Percentiles rank a stretch among this genome's conserved stretches.
These are phyloP conservation scores for Barbus barbus DNA, from an alignment of 2,113 vertebrate genomes.

Conservation along the genomic window DNA sequence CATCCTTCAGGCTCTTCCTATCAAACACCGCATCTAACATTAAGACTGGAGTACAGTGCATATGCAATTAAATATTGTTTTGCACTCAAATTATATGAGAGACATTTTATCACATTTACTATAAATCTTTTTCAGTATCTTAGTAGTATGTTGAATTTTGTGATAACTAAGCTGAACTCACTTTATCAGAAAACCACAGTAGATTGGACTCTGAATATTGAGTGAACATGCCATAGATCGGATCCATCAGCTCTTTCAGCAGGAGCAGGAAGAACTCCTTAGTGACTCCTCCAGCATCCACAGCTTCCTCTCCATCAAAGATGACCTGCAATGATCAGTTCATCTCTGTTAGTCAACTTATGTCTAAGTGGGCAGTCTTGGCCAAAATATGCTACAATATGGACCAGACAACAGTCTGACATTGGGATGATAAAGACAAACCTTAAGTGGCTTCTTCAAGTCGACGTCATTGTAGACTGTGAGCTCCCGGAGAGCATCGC, in stretches of 20 bases:
- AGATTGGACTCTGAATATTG: slow-evolving; percentile 92
- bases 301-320: slow-evolving; percentile 95
- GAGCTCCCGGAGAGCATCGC: slow-evolving; percentile 91
- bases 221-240: slow-evolving; percentile 96
- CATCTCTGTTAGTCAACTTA: background rate
- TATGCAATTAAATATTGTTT: background rate
- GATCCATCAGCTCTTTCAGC: slow-evolving; percentile 93
- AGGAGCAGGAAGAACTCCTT: slow-evolving; percentile 97
- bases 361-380: background rate
- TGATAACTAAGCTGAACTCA: slow-evolving; percentile 65
- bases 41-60: background rate
- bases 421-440: too few species aligned
- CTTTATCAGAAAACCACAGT: slow-evolving; percentile 96
- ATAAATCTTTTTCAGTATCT: background rate
- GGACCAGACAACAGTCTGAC: background rate
- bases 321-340: slow-evolving; percentile 81
- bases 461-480: slow-evolving; percentile 96
- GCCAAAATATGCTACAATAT: background rate
- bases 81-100: background rate
- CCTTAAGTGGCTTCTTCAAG: slow-evolving; percentile 96
- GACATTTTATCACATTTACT: background rate
- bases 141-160: background rate
- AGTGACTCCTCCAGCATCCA: slow-evolving; percentile 93
- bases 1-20: background rate
- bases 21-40: background rate